phyloP scores from a whole-genome alignment of 1,140 invertebrate species.

The Scaptomyza montana region DNA sequence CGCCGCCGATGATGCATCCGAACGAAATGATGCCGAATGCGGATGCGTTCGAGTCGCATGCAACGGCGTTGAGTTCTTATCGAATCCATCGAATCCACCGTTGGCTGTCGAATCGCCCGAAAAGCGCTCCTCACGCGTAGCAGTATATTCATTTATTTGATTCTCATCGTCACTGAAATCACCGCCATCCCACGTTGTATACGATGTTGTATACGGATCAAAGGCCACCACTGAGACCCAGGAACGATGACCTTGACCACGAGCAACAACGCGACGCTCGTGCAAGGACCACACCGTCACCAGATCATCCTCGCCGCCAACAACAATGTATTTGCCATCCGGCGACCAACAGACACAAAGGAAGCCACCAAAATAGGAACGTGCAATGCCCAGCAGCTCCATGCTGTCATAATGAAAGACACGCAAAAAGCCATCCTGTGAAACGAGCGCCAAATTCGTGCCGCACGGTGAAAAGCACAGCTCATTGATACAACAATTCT shows the following conservation, averaged over 20 bases:
- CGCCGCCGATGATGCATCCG: constrained; percentile 73
- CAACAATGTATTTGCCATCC: constrained; percentile 97
- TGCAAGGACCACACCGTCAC: constrained; percentile 98
- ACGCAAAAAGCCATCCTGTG: constrained; percentile 97
- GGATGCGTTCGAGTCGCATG: constrained; percentile 82
- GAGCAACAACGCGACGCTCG: constrained; percentile 96
- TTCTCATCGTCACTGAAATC: constrained; percentile 87
- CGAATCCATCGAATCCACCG: constrained; percentile 83
- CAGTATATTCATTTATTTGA: constrained; percentile 84
- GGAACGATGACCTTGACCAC: constrained; percentile 96
- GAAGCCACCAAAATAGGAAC: constrained; percentile 98
- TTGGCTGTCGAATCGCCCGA: constrained; percentile 76
- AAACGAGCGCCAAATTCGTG: constrained; percentile 95
- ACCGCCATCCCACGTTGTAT: constrained; percentile 85
- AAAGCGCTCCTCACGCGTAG: constrained; percentile 66
- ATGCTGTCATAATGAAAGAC: constrained; percentile 99
- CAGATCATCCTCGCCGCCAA: constrained; percentile 99
- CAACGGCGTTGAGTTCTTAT: constrained; percentile 82
- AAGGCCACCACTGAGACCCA: constrained; percentile 99
- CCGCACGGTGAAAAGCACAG: constrained; percentile 98
- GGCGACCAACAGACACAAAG: constrained; percentile 99
- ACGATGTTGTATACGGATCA: constrained; percentile 94
- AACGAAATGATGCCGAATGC: constrained; percentile 85
- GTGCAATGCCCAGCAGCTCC: constrained; percentile 95
- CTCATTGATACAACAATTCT: constrained; percentile 94